These are phyloP conservation scores for Gadopsis marmoratus DNA, from an alignment of 2,797 vertebrate genomes.

Conservation along the genomic window DNA sequence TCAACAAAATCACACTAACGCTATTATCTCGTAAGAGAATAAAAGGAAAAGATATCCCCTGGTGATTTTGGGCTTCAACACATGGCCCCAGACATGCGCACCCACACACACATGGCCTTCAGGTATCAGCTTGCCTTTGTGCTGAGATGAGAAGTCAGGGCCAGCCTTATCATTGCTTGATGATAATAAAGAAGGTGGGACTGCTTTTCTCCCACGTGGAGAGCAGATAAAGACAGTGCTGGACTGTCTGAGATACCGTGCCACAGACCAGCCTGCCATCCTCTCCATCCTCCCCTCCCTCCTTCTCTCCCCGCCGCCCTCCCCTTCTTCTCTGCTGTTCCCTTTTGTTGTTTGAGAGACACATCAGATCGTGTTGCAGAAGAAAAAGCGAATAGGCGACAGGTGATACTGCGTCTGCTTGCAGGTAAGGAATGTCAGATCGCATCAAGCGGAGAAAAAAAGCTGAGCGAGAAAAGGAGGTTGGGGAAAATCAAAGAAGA, in stretches of 20 bases:
- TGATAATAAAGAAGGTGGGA: slow-evolving; percentile 80
- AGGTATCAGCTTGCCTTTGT: slow-evolving; percentile 75
- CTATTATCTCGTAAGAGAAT: slow-evolving; percentile 35
- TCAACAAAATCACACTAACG: slow-evolving; percentile 37
- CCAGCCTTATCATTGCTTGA: slow-evolving; percentile 73
- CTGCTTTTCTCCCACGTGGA: slow-evolving; percentile 67
- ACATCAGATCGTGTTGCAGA: slow-evolving; percentile 79
- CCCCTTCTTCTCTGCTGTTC: slow-evolving; percentile 29
- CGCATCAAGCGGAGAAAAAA: slow-evolving; percentile 51
- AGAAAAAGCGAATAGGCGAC: slow-evolving; percentile 62
- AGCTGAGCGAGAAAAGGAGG: slow-evolving; percentile 8
- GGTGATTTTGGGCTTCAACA: slow-evolving; percentile 41
- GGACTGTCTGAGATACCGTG: slow-evolving; percentile 70
- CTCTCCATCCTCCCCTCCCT: slow-evolving; percentile 37
- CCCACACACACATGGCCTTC: slow-evolving; percentile 26
- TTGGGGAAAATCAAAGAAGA: slow-evolving; percentile 32
- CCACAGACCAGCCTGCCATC: slow-evolving; percentile 46
- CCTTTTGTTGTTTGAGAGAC: slow-evolving; percentile 80
- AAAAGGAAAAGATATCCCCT: slow-evolving; percentile 48
- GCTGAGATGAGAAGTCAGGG: slow-evolving; percentile 65
- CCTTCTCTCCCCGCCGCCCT: slow-evolving; percentile 10
- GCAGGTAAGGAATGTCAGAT: slow-evolving; percentile 72
- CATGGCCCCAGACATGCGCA: slow-evolving; percentile 23
- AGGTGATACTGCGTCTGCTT: slow-evolving; percentile 62
- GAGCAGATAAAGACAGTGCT: slow-evolving; percentile 71